phyloP scores from a whole-genome alignment of 2,113 vertebrate genomes.

The Pollachius pollachius region DNA sequence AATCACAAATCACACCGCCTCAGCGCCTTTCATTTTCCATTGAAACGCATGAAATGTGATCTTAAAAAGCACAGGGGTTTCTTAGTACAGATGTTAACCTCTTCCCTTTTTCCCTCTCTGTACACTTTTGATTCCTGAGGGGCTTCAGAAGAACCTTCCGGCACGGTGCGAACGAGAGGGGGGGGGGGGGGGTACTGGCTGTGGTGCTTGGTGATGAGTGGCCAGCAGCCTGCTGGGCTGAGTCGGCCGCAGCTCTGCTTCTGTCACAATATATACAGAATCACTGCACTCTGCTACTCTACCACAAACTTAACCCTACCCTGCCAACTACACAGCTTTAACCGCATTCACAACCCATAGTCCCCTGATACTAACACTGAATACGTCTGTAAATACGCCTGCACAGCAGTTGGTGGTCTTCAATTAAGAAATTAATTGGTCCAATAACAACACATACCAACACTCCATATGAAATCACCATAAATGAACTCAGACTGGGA shows the following conservation, averaged over 20 bases:
- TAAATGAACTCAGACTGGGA: neutral
- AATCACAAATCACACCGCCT: constrained; percentile 62
- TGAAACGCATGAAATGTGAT: constrained; percentile 56
- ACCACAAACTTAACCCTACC: constrained; percentile 31
- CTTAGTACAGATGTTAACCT: constrained; percentile 60
- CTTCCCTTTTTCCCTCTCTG: constrained; percentile 30
- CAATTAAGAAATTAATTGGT: constrained; percentile 14
- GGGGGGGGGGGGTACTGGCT: constrained; percentile 34
- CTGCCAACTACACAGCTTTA: constrained; percentile 28
- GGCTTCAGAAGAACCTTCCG: constrained; percentile 28
- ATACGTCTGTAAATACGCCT: constrained; percentile 32
- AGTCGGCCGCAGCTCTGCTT: too few relatives aligned
- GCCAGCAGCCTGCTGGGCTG: constrained; percentile 33
- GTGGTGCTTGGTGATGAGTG: constrained; percentile 35
- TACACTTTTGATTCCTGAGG: constrained; percentile 37
- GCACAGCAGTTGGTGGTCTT: constrained; percentile 49
- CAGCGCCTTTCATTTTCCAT: constrained; percentile 69
- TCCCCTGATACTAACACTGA: constrained; percentile 29
- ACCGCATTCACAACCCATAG: constrained; percentile 15
- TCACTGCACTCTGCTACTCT: constrained; percentile 13
- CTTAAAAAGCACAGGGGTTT: constrained; percentile 45
- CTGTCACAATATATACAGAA: too few relatives aligned
- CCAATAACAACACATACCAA: constrained; percentile 11
- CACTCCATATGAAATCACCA: constrained; percentile 3
- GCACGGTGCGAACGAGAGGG: constrained; percentile 14